phyloP scores from a whole-genome alignment of 2,113 vertebrate genomes.

The Paratilapia polleni region DNA sequence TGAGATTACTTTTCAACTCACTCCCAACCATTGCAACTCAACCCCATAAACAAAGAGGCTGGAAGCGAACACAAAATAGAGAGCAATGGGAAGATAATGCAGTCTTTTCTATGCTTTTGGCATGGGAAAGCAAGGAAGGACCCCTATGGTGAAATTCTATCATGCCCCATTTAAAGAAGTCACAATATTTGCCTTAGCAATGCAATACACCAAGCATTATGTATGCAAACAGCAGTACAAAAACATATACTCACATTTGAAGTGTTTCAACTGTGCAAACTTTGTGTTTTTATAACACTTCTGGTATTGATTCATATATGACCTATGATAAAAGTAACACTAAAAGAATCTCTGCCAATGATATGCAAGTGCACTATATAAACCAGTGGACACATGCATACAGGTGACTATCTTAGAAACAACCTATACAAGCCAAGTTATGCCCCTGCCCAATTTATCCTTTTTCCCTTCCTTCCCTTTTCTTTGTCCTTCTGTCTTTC shows the following conservation, averaged over 20 bases:
- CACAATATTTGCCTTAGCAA: slow-evolving; percentile 62
- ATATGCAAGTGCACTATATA: slow-evolving; percentile 1
- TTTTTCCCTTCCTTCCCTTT: too few species aligned
- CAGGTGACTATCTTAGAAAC: slow-evolving; percentile 38
- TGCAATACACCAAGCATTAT: neutral
- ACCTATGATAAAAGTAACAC: neutral
- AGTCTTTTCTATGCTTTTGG: slow-evolving; percentile 46
- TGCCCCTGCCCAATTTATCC: too few species aligned
- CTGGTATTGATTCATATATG: neutral
- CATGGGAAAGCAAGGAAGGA: slow-evolving; percentile 50
- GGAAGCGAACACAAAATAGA: slow-evolving; percentile 47
- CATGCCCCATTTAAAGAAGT: slow-evolving; percentile 46
- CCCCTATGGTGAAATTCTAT: slow-evolving; percentile 51
- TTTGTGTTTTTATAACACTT: neutral
- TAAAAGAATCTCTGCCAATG: neutral
- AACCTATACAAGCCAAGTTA: neutral
- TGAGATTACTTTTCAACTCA: slow-evolving; percentile 80
- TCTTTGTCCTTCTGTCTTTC: slow-evolving; percentile 32
- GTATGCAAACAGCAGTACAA: slow-evolving; percentile 12
- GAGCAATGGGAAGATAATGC: slow-evolving; percentile 39
- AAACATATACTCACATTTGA: neutral
- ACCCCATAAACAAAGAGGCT: slow-evolving; percentile 61
- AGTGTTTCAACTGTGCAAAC: neutral
- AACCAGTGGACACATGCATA: neutral
- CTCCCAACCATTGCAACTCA: slow-evolving; percentile 58